A percentile compares a stretch with the other conserved stretches of the same genome.
These are phyloP conservation scores for Genyomyrus donnyi DNA, from an alignment of 2,113 vertebrate genomes.

Conservation along the genomic window DNA sequence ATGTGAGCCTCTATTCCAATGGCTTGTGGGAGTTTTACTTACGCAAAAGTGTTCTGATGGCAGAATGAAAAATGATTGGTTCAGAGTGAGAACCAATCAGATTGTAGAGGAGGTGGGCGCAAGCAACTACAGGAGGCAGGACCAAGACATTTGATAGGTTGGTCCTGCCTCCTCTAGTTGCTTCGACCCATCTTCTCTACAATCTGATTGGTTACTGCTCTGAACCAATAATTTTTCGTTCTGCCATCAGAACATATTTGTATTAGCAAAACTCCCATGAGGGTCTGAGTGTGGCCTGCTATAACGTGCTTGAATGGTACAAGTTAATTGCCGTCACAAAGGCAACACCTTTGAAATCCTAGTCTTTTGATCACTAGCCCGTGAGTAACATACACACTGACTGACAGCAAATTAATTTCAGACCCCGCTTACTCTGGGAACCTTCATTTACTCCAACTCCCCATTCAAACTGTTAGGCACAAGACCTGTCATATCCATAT, in stretches of 20 bases:
- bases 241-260: too few relatives aligned
- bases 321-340: not conserved
- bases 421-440: not conserved
- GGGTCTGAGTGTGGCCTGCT: not conserved
- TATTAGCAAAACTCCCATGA: too few relatives aligned
- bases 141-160: not conserved
- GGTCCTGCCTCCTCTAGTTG: not conserved
- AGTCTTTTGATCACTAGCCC: not conserved
- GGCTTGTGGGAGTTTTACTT: not conserved
- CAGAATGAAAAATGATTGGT: not conserved
- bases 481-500: not conserved
- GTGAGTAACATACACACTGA: not conserved
- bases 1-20: constrained; percentile 45
- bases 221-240: too few relatives aligned
- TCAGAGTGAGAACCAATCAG: not conserved
- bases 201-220: too few relatives aligned
- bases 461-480: not conserved
- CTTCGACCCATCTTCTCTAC: not conserved
- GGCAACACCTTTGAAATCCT: not conserved
- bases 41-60: not conserved
- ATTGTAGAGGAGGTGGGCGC: not conserved
- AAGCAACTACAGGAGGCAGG: not conserved
- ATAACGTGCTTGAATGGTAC: not conserved
- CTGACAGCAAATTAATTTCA: not conserved
- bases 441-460: not conserved